These are phyloP conservation scores for Drosophila nigritarsus DNA, from an alignment of 2,888 invertebrate genomes.

Conservation along the genomic window DNA sequence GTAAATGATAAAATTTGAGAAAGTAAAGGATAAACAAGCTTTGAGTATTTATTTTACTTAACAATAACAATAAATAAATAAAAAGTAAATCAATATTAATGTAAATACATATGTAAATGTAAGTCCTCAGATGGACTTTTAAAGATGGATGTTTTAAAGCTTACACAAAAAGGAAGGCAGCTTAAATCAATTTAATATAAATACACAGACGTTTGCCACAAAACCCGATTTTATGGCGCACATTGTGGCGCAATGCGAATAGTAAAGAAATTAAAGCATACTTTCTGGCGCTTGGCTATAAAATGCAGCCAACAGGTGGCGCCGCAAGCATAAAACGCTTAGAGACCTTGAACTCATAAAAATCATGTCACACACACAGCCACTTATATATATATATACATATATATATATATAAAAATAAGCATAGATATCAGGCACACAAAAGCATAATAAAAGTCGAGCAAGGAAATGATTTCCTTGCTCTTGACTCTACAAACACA, in stretches of 20 bases:
- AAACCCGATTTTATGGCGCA: not conserved
- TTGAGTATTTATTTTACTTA: not conserved
- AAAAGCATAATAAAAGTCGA: slow-evolving; percentile 64
- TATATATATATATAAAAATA: slow-evolving; percentile 9
- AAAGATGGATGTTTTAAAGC: not conserved
- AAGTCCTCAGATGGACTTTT: not conserved
- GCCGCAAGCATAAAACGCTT: slow-evolving; percentile 61
- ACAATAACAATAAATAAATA: not conserved
- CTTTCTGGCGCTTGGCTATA: slow-evolving; percentile 28
- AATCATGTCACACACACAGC: slow-evolving; percentile 74
- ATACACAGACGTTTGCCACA: not conserved
- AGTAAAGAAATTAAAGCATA: slow-evolving; percentile 57
- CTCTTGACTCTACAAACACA: slow-evolving; percentile 59
- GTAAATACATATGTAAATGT: not conserved
- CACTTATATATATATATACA: slow-evolving; percentile 7
- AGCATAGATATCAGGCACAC: slow-evolving; percentile 26
- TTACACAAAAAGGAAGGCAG: not conserved
- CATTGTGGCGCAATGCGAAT: slow-evolving; percentile 19
- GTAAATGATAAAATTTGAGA: not conserved
- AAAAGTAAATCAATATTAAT: not conserved
- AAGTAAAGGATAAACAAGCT: not conserved
- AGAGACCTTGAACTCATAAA: slow-evolving; percentile 83
- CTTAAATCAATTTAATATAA: not conserved
- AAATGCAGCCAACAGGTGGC: slow-evolving; percentile 69
- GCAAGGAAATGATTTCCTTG: slow-evolving; percentile 77